phyloP scores from a whole-genome alignment of 1,140 invertebrate genomes.

The Atta colombica region DNA sequence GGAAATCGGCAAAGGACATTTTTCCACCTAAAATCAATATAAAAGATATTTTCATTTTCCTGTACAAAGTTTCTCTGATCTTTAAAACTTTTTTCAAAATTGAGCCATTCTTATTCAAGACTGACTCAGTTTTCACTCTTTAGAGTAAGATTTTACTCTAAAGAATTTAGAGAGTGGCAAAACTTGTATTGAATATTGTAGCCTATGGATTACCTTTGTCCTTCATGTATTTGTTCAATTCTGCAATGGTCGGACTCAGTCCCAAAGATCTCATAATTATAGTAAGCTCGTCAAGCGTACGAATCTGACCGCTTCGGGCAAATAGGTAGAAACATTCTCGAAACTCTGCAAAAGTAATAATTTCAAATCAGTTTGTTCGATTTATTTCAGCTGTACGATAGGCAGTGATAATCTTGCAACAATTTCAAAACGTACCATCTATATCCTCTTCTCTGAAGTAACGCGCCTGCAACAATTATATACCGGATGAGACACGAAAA shows the following conservation, averaged over 20 bases:
- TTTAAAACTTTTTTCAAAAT: too few species aligned
- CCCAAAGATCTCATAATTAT: conserved; percentile 97
- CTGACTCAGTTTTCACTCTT: too few species aligned
- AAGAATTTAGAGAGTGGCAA: too few species aligned
- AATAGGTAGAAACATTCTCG: conserved; percentile 98
- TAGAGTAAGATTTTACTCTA: too few species aligned
- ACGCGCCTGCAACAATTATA: conserved; percentile 88
- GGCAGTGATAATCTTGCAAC: background rate
- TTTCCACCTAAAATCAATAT: conserved; percentile 90
- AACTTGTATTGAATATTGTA: background rate
- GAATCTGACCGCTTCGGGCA: conserved; percentile 94
- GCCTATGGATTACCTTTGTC: conserved; percentile 89
- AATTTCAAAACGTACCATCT: conserved; percentile 88
- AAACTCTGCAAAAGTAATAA: conserved; percentile 90
- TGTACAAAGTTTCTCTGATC: background rate
- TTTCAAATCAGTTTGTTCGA: background rate
- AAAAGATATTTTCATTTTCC: too few species aligned
- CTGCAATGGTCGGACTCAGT: conserved; percentile 96
- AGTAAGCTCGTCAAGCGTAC: conserved; percentile 95
- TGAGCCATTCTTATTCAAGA: too few species aligned
- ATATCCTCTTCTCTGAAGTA: conserved; percentile 95
- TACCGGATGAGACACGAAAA: background rate
- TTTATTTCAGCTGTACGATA: background rate
- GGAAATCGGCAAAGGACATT: conserved; percentile 98
- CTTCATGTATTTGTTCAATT: conserved; percentile 94